Conservation (phyloP, 2,888 invertebrate species). For the Lasioglossum leucozonium region DNA sequence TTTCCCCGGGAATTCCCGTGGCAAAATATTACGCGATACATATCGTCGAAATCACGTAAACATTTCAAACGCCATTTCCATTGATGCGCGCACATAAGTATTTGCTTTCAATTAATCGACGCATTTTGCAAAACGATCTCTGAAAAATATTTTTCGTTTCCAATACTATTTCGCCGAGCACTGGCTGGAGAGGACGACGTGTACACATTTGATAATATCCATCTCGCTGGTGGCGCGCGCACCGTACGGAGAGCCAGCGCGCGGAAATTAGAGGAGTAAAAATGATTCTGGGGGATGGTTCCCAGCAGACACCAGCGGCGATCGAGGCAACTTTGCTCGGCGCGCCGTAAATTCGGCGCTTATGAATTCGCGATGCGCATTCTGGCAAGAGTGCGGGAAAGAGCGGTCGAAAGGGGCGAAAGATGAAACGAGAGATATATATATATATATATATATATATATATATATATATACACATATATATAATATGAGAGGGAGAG, state of each 20-base stretch:
- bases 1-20: background rate
- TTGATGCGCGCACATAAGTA: background rate
- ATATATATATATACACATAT: too few relatives aligned
- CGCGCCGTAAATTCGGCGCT: conserved; percentile 27
- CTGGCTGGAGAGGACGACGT: background rate
- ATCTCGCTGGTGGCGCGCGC: background rate
- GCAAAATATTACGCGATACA: background rate
- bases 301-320: background rate
- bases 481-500: background rate
- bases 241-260: background rate
- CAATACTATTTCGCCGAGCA: background rate
- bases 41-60: background rate
- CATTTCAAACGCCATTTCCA: background rate
- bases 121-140: background rate
- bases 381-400: background rate
- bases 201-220: background rate
- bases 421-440: background rate
- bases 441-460: too few relatives aligned
- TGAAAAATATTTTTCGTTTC: background rate
- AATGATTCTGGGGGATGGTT: background rate
- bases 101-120: background rate
- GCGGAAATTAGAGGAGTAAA: too few relatives aligned
- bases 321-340: background rate
- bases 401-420: background rate
- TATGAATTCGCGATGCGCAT: conserved; percentile 39